Evolutionary conservation across 2,797 vertebrate species (phyloP), one percentile per base, ranked within the genome.

Genomic region (Eulemur coronatus): DNA sequence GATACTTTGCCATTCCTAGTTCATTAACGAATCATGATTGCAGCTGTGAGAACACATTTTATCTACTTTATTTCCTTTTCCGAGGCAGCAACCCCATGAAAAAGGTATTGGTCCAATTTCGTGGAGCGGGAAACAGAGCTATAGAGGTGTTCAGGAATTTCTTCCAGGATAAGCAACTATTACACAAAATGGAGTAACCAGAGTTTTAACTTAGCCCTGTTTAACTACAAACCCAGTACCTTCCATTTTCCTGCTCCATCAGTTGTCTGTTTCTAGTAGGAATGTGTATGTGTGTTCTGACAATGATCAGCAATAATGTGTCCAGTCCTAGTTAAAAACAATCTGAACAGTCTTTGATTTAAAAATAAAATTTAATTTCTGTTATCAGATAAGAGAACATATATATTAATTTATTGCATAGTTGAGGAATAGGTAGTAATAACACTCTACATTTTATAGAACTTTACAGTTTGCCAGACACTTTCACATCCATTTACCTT

Each of bases 321-420:
- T n/a, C 14, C 15, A 13, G 7, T 52, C 13, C n/a, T 41, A 43
- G 7, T n/a, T 69, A 65, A 22, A 1, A 65, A 48, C n/a, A 50
- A 20, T 65, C 41, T 72, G 11, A 85, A 57, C 10, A 73, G 17
- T 41, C 28, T 76, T 13, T 65, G 26, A 38, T 78, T 92, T 61
- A 24, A 92, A 90, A 93, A 70, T 70, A 81, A 84, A 87, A n/a
- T 43, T 18, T 22, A 48, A 8, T 67, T 81, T 78, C 17, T 76
- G 2, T 82, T 50, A 43, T 81, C 14, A 59, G 65, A 35, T 57
- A 33, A 73, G 33, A 87, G 5, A 78, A 55, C 9, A 30, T 41
- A 63, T 50, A 24, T 0, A 55, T 52, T 20, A 63, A 43, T 12
- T 76, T 70, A 18, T 1, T 30, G 22, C 2, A 38, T 4, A 88